Evolutionary conservation across 1,140 invertebrate genomes (phyloP).

Genomic region (Pseudomyrmex dendroicus): DNA sequence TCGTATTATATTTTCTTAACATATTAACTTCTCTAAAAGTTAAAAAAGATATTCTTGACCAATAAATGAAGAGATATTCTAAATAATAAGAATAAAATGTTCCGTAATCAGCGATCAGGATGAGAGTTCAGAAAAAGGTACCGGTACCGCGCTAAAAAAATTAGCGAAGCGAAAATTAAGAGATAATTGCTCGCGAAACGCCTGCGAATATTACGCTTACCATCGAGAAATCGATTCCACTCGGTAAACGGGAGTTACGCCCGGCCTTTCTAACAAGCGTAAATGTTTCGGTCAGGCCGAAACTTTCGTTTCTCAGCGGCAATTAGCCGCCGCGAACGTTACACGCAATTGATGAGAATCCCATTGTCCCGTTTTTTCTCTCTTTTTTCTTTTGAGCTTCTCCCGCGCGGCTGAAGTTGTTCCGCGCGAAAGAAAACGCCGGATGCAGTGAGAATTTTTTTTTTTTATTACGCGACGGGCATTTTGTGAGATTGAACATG

Average conservation of each 20-base stretch:
- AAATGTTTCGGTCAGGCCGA: slow-evolving; percentile 35
- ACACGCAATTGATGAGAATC: slow-evolving; percentile 52
- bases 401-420: not conserved
- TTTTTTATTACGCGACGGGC: slow-evolving; percentile 9
- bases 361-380: slow-evolving; percentile 33
- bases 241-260: slow-evolving; percentile 70
- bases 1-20: too few relatives aligned
- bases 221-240: slow-evolving; percentile 78
- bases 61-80: too few relatives aligned
- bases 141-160: not conserved
- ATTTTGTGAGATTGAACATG: slow-evolving; percentile 45
- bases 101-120: too few relatives aligned
- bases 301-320: slow-evolving; percentile 73
- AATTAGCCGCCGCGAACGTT: slow-evolving; percentile 53
- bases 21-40: not conserved
- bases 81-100: too few relatives aligned
- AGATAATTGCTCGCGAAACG: slow-evolving; percentile 73
- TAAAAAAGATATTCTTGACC: not conserved
- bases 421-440: slow-evolving; percentile 43
- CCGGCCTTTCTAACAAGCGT: slow-evolving; percentile 60
- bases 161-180: slow-evolving; percentile 16
- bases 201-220: slow-evolving; percentile 42
- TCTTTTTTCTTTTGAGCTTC: slow-evolving; percentile 4
- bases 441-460: slow-evolving; percentile 13
- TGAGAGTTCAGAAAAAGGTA: too few relatives aligned